phyloP scores from a whole-genome alignment of 2,113 vertebrate species.

The Petromus typicus region DNA sequence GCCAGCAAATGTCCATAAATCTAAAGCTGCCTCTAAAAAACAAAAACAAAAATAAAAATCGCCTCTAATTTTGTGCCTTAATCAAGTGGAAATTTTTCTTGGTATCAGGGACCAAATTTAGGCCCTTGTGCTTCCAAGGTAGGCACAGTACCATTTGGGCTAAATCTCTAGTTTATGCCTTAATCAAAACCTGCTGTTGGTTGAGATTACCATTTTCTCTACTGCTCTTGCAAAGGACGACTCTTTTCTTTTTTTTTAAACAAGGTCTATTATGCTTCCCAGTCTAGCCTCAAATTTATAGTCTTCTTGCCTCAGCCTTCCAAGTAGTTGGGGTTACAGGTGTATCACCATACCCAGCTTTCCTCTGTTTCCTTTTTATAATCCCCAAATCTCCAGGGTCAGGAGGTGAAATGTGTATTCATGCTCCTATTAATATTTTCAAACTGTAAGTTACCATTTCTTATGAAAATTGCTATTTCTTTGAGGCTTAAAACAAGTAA shows the following conservation, averaged over 20 bases:
- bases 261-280: not conserved
- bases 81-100: not conserved
- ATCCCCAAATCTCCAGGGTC: not conserved
- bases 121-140: too few relatives aligned
- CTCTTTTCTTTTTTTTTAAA: not conserved
- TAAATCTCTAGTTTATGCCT: not conserved
- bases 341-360: not conserved
- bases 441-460: constrained; percentile 21
- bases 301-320: not conserved
- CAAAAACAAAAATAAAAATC: too few relatives aligned
- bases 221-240: not conserved
- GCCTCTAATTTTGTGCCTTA: not conserved
- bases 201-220: not conserved
- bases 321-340: not conserved
- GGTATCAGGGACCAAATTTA: too few relatives aligned
- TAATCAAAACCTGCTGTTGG: not conserved
- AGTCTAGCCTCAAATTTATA: not conserved
- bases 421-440: not conserved
- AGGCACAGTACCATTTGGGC: too few relatives aligned
- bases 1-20: not conserved
- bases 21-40: not conserved
- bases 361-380: not conserved
- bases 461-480: not conserved
- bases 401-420: not conserved
- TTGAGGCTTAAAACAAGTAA: not conserved